Conservation (phyloP, 2,113 vertebrate genomes). For the Heteronetta atricapilla region DNA sequence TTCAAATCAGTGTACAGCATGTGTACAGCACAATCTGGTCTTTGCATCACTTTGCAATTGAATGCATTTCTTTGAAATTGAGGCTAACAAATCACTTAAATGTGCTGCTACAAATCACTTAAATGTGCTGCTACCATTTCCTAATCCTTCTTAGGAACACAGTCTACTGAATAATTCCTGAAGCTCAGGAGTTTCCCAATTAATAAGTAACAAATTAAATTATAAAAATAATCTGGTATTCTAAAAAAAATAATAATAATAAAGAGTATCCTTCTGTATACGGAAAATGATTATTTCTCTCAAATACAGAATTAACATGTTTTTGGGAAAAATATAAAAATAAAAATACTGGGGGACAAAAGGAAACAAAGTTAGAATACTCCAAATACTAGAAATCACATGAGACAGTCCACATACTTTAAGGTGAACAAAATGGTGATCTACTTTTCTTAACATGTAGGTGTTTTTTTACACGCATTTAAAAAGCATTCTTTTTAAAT, state of each 20-base stretch:
- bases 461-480: neutral
- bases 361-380: neutral
- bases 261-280: neutral
- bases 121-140: neutral
- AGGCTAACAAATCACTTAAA: neutral
- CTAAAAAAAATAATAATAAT: too few species aligned
- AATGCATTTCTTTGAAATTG: neutral
- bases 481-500: neutral
- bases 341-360: neutral
- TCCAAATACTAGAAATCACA: neutral
- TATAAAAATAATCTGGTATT: neutral
- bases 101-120: rapidly evolving
- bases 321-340: neutral
- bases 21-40: neutral
- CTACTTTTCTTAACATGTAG: neutral
- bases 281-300: neutral
- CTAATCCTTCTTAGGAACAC: neutral
- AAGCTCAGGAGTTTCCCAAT: neutral
- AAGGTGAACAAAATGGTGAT: neutral
- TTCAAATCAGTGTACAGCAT: neutral
- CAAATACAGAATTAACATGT: neutral
- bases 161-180: neutral
- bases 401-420: neutral
- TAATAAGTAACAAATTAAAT: neutral
- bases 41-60: neutral